phyloP scores from a whole-genome alignment of 1,140 invertebrate genomes.

The Drosophila arawakana region DNA sequence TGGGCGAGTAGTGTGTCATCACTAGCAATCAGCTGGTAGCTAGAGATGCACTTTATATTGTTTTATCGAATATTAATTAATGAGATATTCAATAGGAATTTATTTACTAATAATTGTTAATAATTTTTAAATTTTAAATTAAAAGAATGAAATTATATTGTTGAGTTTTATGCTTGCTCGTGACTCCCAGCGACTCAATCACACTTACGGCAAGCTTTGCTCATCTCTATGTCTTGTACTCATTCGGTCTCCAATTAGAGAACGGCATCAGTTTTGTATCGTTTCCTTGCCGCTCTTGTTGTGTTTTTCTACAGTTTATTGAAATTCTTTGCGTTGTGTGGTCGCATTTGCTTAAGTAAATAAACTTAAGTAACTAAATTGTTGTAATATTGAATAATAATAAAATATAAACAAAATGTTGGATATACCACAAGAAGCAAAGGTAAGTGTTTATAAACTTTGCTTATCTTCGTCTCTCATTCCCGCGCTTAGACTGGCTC shows the following conservation, averaged over 20 bases:
- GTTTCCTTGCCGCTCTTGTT: slow-evolving; percentile 50
- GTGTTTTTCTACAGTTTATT: slow-evolving; percentile 53
- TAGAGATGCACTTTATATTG: slow-evolving; percentile 20
- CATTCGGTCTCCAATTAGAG: slow-evolving; percentile 38
- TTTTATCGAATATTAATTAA: background rate
- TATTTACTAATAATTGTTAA: background rate
- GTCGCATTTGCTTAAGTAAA: slow-evolving; percentile 14
- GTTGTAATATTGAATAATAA: slow-evolving; percentile 3
- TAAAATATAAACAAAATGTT: slow-evolving; percentile 64
- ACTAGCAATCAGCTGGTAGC: slow-evolving; percentile 34
- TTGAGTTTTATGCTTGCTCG: background rate
- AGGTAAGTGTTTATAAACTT: slow-evolving; percentile 55
- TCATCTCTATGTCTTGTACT: slow-evolving; percentile 36
- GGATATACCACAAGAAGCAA: slow-evolving; percentile 79
- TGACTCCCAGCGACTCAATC: background rate
- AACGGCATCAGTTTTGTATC: slow-evolving; percentile 60
- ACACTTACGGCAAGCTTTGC: background rate
- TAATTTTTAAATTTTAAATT: no score
- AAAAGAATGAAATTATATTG: background rate
- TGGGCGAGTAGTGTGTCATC: slow-evolving; percentile 13
- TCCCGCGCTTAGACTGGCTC: background rate
- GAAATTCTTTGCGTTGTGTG: slow-evolving; percentile 46
- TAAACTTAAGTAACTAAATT: slow-evolving; percentile 10
- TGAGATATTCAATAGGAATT: background rate
- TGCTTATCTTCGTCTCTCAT: slow-evolving; percentile 1